phyloP scores from a whole-genome alignment of 2,888 invertebrate species.

The Pollenia amentaria region DNA sequence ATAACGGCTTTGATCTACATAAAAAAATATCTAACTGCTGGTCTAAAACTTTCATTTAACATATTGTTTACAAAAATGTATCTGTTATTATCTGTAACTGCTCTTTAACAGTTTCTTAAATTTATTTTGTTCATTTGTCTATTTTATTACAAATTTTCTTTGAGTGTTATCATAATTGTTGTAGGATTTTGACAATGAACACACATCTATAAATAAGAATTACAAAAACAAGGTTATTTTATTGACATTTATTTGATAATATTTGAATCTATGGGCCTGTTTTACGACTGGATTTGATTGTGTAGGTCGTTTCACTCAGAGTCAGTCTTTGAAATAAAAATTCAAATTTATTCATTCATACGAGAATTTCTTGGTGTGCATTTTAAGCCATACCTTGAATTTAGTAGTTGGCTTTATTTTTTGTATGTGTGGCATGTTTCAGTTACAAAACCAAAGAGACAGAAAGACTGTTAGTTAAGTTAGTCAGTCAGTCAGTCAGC shows the following conservation, averaged over 20 bases:
- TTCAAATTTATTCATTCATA: slow-evolving; percentile 46
- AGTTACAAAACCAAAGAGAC: neutral
- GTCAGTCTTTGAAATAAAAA: neutral
- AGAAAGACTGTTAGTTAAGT: slow-evolving; percentile 17
- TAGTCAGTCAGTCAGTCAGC: no score
- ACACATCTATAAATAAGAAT: slow-evolving; percentile 37
- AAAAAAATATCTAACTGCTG: neutral
- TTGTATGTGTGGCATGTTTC: slow-evolving; percentile 6
- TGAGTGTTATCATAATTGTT: slow-evolving; percentile 55
- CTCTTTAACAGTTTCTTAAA: neutral
- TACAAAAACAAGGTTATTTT: slow-evolving; percentile 57
- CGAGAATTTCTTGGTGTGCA: neutral
- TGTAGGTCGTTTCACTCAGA: slow-evolving; percentile 53
- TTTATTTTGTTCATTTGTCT: slow-evolving; percentile 18
- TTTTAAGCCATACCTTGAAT: slow-evolving; percentile 51
- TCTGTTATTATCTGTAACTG: neutral
- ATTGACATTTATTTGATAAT: slow-evolving; percentile 60
- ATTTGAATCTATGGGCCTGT: slow-evolving; percentile 42
- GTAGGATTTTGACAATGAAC: slow-evolving; percentile 67
- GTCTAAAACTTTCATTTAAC: neutral
- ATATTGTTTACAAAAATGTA: neutral
- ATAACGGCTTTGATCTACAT: slow-evolving; percentile 8
- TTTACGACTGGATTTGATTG: slow-evolving; percentile 2
- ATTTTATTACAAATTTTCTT: neutral
- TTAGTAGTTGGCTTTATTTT: slow-evolving; percentile 2